Conservation (phyloP, 92 coral and sea anemone species). For the Galaxea fascicularis region DNA sequence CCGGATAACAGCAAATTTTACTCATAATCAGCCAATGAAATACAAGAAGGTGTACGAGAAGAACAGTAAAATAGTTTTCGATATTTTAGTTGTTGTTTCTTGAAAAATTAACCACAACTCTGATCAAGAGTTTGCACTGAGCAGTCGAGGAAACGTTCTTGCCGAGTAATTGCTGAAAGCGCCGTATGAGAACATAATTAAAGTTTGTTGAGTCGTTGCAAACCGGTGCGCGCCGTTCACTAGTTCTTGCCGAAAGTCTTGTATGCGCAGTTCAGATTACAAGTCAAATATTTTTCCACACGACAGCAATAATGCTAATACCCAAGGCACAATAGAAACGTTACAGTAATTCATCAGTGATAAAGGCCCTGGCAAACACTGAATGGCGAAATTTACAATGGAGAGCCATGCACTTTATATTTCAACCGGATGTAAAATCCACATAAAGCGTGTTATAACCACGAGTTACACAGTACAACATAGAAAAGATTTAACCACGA, state of each 20-base stretch:
- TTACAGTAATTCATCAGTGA: neutral
- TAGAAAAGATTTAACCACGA: neutral
- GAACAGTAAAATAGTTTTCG: no score
- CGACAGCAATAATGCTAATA: neutral
- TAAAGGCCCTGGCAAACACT: constrained; percentile 5
- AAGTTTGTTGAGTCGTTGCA: no score
- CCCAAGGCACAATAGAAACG: neutral
- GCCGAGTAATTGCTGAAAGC: no score
- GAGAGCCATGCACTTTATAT: neutral
- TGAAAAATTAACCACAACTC: no score
- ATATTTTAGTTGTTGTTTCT: no score
- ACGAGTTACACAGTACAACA: neutral
- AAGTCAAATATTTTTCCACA: neutral
- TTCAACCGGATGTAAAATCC: neutral
- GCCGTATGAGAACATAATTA: no score
- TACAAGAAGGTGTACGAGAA: no score
- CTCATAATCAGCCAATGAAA: no score
- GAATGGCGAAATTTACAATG: neutral
- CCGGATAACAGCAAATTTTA: no score
- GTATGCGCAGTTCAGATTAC: neutral
- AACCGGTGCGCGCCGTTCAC: no score
- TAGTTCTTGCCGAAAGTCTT: neutral
- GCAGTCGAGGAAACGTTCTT: no score
- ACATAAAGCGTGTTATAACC: neutral
- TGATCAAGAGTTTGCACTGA: no score